A percentile compares a stretch with the other conserved stretches of the same genome.
phyloP scores from a whole-genome alignment of 2,888 invertebrate genomes.

The Merodon equestris region DNA sequence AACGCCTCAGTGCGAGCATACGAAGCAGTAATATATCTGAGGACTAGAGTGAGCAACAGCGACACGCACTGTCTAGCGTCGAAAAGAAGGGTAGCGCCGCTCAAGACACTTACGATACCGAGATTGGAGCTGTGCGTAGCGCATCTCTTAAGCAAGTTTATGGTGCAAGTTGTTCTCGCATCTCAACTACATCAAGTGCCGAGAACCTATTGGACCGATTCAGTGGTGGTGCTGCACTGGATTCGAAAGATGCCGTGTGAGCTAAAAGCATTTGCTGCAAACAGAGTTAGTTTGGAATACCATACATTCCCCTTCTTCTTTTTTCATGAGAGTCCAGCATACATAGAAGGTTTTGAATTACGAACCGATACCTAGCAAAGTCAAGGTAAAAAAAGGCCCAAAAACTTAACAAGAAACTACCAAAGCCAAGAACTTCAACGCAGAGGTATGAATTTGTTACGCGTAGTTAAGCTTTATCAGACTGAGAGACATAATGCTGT shows the following conservation, averaged over 20 bases:
- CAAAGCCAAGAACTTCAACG: too few relatives aligned
- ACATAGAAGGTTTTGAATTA: too few relatives aligned
- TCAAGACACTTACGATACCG: slow-evolving; percentile 49
- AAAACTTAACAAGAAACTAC: too few relatives aligned
- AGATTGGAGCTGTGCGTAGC: slow-evolving; percentile 50
- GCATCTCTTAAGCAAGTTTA: slow-evolving; percentile 16
- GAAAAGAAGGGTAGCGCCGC: slow-evolving; percentile 40
- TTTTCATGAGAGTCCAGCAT: too few relatives aligned
- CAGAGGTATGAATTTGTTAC: too few relatives aligned
- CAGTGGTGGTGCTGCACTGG: slow-evolving; percentile 23
- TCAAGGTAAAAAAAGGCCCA: too few relatives aligned
- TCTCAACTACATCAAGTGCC: slow-evolving; percentile 7
- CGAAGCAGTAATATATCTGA: slow-evolving; percentile 31
- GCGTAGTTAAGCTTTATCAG: too few relatives aligned
- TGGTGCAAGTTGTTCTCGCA: slow-evolving; percentile 30
- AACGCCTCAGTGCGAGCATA: slow-evolving; percentile 53
- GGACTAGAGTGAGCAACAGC: neutral
- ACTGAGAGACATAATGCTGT: too few relatives aligned
- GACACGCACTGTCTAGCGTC: slow-evolving; percentile 12
- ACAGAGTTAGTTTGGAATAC: slow-evolving; percentile 22
- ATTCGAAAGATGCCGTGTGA: slow-evolving; percentile 14
- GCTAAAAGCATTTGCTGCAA: slow-evolving; percentile 22
- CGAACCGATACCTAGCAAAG: too few relatives aligned
- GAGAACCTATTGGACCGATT: slow-evolving; percentile 18
- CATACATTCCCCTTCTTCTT: too few relatives aligned